Evolutionary conservation across 2,113 vertebrate genomes (phyloP).

Genomic region (Odontesthes bonariensis): DNA sequence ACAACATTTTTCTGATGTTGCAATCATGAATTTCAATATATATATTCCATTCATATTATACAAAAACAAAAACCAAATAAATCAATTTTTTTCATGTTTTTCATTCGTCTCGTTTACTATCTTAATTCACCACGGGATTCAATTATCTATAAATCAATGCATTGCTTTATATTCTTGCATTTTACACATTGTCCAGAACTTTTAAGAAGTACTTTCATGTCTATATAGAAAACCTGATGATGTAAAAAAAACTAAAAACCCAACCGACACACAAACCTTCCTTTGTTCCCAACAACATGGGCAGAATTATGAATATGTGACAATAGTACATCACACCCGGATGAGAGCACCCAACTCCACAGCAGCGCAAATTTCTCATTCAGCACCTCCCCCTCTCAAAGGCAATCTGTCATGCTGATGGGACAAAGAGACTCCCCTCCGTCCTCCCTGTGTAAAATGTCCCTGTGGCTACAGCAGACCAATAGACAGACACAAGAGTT

Average conservation of each 20-base stretch:
- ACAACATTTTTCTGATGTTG: too few species aligned
- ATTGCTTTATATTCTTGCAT: too few species aligned
- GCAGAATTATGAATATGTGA: conserved; percentile 51
- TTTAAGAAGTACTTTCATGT: not conserved
- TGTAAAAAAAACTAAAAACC: too few species aligned
- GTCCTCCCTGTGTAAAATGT: conserved; percentile 72
- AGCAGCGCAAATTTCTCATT: conserved; percentile 15
- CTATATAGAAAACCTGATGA: not conserved
- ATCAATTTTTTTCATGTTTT: too few species aligned
- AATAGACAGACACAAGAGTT: conserved; percentile 56
- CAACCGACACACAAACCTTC: too few species aligned
- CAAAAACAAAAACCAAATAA: too few species aligned
- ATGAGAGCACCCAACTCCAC: conserved; percentile 16
- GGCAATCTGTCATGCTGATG: conserved; percentile 58
- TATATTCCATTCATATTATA: too few species aligned
- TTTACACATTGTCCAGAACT: not conserved
- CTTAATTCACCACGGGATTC: too few species aligned
- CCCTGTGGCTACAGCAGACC: conserved; percentile 16
- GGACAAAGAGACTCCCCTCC: conserved; percentile 22
- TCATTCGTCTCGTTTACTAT: too few species aligned
- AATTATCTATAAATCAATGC: too few species aligned
- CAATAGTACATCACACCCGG: conserved; percentile 24
- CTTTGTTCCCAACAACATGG: conserved; percentile 25
- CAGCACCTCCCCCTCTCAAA: conserved; percentile 29
- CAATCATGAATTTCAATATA: too few species aligned